phyloP scores from a whole-genome alignment of 2,113 vertebrate genomes.

The Dipodomys ordii region DNA sequence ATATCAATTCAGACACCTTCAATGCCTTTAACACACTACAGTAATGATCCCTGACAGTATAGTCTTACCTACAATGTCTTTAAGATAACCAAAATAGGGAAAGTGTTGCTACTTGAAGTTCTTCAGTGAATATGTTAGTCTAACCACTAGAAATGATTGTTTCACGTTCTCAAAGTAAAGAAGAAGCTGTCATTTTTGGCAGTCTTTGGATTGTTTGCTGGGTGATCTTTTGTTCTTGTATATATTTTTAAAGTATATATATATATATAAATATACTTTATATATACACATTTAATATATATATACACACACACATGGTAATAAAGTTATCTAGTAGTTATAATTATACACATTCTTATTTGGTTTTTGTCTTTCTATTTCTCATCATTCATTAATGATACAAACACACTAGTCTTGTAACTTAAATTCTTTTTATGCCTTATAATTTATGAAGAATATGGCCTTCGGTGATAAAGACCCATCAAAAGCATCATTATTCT shows the following conservation, averaged over 20 bases:
- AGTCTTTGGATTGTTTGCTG: constrained; percentile 48
- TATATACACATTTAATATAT: too few species aligned
- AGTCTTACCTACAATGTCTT: not conserved
- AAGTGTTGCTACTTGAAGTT: constrained; percentile 65
- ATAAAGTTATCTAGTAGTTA: constrained; percentile 76
- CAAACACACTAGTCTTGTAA: constrained; percentile 82
- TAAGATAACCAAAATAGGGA: constrained; percentile 6
- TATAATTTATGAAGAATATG: constrained; percentile 83
- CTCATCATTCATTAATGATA: constrained; percentile 78
- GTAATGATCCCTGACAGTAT: too few species aligned
- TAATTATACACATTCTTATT: constrained; percentile 70
- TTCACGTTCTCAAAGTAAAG: constrained; percentile 66
- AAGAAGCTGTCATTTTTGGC: constrained; percentile 57
- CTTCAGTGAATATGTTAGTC: constrained; percentile 73
- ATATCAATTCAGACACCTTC: not conserved
- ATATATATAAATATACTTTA: not conserved
- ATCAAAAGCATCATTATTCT: constrained; percentile 84
- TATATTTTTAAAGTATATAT: constrained; percentile 66
- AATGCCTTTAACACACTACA: not conserved
- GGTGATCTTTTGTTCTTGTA: constrained; percentile 64
- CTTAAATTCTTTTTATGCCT: constrained; percentile 73
- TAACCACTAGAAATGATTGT: constrained; percentile 55
- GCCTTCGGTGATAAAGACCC: constrained; percentile 81
- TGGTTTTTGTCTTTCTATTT: constrained; percentile 74
- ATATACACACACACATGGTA: not conserved